Conservation (phyloP, 2,888 invertebrate genomes). For the Drosophila macrospina region DNA sequence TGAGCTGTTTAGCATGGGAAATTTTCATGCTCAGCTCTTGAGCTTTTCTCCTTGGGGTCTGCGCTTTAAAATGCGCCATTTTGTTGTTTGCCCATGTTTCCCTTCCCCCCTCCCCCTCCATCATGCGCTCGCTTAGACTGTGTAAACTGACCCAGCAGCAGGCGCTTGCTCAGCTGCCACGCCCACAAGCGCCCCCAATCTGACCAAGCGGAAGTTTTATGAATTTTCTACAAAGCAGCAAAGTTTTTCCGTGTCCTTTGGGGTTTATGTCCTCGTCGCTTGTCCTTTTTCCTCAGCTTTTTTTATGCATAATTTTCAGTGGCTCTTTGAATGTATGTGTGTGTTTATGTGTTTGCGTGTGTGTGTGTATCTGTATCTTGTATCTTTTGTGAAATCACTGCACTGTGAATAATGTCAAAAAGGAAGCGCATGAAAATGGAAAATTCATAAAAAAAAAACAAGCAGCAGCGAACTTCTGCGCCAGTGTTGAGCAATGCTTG, state of each 20-base stretch:
- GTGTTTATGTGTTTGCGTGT: slow-evolving; percentile 13
- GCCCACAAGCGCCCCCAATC: slow-evolving; percentile 55
- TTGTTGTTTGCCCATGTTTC: slow-evolving; percentile 70
- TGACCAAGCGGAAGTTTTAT: slow-evolving; percentile 80
- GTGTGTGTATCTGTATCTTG: slow-evolving; percentile 48
- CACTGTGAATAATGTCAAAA: slow-evolving; percentile 75
- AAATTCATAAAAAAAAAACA: slow-evolving; percentile 64
- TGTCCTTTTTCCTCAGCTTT: slow-evolving; percentile 8
- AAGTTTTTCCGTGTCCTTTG: slow-evolving; percentile 68
- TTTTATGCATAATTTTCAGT: slow-evolving; percentile 20
- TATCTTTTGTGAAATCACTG: slow-evolving; percentile 76
- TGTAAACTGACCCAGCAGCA: slow-evolving; percentile 46
- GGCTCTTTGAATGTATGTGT: slow-evolving; percentile 24
- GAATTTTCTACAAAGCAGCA: slow-evolving; percentile 78
- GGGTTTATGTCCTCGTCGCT: slow-evolving; percentile 20
- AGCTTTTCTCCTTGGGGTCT: slow-evolving; percentile 46
- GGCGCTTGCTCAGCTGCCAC: slow-evolving; percentile 34
- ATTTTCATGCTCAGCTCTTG: slow-evolving; percentile 46
- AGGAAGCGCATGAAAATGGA: slow-evolving; percentile 36
- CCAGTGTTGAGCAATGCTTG: slow-evolving; percentile 31
- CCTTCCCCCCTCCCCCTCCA: not conserved
- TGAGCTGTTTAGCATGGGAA: slow-evolving; percentile 55
- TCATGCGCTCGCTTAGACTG: not conserved
- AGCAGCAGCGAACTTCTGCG: slow-evolving; percentile 37
- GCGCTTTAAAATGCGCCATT: slow-evolving; percentile 81